Percentiles rank a stretch among this genome's conserved stretches.
Conservation (phyloP, 37 sponge, comb jelly and placozoan genomes). For the Bolinopsis microptera region DNA sequence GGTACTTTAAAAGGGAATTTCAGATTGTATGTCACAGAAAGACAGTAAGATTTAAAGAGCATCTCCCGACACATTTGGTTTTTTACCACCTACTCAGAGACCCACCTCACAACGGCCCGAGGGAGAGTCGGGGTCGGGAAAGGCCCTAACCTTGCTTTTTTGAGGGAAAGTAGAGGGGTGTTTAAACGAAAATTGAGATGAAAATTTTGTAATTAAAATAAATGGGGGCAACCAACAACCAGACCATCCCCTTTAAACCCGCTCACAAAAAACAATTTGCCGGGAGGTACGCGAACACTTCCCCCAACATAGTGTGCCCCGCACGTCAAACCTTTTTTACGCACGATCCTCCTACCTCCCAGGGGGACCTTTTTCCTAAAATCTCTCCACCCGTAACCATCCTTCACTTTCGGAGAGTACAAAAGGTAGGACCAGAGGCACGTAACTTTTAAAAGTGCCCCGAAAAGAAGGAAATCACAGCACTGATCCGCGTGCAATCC, state of each 20-base stretch:
- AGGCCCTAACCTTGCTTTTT: constrained; percentile 67
- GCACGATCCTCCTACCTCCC: constrained; percentile 80
- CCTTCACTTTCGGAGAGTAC: constrained; percentile 69
- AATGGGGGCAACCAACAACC: too few species aligned
- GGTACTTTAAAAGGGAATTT: too few species aligned
- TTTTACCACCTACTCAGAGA: constrained; percentile 6
- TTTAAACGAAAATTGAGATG: too few species aligned
- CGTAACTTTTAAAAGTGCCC: constrained; percentile 78
- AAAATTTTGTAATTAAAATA: too few species aligned
- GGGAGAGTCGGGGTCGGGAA: constrained; percentile 84
- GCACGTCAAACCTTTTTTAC: constrained; percentile 75
- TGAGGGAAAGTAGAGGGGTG: constrained; percentile 55
- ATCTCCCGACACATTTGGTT: constrained; percentile 60
- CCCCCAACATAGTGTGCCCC: constrained; percentile 89
- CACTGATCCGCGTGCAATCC: constrained; percentile 78
- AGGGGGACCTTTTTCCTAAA: constrained; percentile 69
- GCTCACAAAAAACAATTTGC: too few species aligned
- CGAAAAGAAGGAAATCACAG: constrained; percentile 83
- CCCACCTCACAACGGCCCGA: constrained; percentile 63
- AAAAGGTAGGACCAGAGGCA: constrained; percentile 68
- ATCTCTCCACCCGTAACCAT: constrained; percentile 89
- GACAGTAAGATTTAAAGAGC: constrained; percentile 57
- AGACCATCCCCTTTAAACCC: too few species aligned
- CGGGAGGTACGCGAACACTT: constrained; percentile 45
- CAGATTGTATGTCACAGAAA: constrained; percentile 62